phyloP scores from a whole-genome alignment of 2,113 vertebrate species.

The Microcebus tavaratra region DNA sequence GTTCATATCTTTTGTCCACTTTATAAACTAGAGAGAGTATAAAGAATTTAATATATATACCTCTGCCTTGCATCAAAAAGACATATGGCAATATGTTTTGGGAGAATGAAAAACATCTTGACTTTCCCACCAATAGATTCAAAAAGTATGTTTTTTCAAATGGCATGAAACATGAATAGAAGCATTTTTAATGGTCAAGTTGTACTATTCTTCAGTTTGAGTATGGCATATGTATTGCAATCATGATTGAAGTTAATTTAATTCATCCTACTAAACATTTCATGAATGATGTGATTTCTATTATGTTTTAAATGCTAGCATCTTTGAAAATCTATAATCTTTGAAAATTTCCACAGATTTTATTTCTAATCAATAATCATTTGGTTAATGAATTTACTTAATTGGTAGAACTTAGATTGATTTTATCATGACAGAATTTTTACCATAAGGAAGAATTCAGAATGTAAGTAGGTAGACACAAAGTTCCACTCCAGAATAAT shows the following conservation, averaged over 20 bases:
- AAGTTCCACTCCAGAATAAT: not conserved
- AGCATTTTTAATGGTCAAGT: not conserved
- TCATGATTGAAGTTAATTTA: not conserved
- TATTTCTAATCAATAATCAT: not conserved
- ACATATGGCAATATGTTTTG: not conserved
- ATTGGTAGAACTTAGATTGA: not conserved
- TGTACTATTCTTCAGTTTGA: not conserved
- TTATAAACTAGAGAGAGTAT: no score
- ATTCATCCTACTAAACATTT: conserved; percentile 1
- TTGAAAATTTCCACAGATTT: not conserved
- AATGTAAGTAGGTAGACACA: not conserved
- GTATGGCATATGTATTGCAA: not conserved
- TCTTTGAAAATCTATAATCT: not conserved
- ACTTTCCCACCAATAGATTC: not conserved
- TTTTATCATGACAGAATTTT: not conserved
- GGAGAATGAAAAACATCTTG: not conserved
- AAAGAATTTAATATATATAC: no score
- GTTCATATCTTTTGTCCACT: no score
- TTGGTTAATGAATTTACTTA: not conserved
- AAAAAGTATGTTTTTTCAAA: not conserved
- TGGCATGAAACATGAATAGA: not conserved
- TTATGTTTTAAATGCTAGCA: not conserved
- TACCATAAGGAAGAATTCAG: not conserved
- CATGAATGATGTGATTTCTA: not conserved
- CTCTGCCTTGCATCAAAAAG: not conserved